These are phyloP conservation scores for Isurus oxyrinchus DNA, from an alignment of 2,113 vertebrate species.

Conservation along the genomic window DNA sequence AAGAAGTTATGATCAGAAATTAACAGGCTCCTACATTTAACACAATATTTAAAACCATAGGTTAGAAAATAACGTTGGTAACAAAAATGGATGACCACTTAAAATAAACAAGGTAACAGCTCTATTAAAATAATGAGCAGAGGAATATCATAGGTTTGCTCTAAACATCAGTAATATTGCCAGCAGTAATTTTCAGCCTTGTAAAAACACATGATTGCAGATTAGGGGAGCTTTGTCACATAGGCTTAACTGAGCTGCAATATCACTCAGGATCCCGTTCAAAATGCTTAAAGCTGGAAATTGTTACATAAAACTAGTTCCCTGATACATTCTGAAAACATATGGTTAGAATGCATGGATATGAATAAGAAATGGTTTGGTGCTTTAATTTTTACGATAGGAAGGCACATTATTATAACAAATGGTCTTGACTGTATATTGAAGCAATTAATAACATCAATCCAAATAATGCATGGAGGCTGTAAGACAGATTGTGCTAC, in stretches of 20 bases:
- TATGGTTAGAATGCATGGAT: not conserved
- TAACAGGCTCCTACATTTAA: not conserved
- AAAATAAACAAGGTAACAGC: not conserved
- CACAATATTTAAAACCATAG: not conserved
- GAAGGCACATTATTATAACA: not conserved
- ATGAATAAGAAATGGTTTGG: not conserved
- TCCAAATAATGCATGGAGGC: not conserved
- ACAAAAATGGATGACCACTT: conserved; percentile 2
- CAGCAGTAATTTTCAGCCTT: not conserved
- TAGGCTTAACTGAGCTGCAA: not conserved
- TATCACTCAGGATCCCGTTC: not conserved
- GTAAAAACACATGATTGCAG: not conserved
- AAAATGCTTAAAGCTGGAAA: not conserved
- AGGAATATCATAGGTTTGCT: not conserved
- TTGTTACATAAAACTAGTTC: not conserved
- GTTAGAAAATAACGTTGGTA: not conserved
- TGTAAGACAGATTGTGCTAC: not conserved
- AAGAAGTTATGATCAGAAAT: not conserved
- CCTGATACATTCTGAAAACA: not conserved
- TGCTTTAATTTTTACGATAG: not conserved
- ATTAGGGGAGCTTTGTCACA: not conserved
- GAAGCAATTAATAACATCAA: conserved; percentile 23
- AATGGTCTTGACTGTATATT: not conserved
- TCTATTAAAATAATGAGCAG: not conserved
- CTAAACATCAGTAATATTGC: not conserved